A percentile compares a stretch with the other conserved stretches of the same genome.
Evolutionary conservation across 2,797 vertebrate species (phyloP).

Genomic region (Tinamus major): DNA sequence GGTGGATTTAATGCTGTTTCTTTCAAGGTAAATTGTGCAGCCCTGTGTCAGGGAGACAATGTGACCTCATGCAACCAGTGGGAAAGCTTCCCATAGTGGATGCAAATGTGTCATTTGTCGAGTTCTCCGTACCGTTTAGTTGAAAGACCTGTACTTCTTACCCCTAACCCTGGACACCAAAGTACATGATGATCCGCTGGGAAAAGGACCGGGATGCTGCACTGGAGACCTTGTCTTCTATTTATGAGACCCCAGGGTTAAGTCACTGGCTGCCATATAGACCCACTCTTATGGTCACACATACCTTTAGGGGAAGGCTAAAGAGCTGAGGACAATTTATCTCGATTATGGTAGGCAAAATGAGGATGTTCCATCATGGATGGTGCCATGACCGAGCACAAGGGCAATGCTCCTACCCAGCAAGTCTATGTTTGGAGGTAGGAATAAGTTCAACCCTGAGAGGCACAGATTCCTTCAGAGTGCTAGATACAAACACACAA

Average conservation of each 20-base stretch:
- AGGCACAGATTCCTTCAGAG: background rate
- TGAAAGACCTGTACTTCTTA: background rate
- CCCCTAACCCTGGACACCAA: background rate
- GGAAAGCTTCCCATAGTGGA: fast-evolving
- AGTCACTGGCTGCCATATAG: fast-evolving
- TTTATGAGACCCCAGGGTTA: background rate
- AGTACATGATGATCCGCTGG: too few relatives aligned
- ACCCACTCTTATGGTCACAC: fast-evolving
- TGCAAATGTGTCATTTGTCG: fast-evolving
- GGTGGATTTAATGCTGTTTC: background rate
- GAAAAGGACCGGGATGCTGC: background rate
- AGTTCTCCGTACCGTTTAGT: background rate
- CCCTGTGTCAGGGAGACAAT: fast-evolving
- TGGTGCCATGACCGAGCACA: background rate
- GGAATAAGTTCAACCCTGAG: background rate
- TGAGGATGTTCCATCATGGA: background rate
- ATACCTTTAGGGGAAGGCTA: background rate
- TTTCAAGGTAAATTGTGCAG: background rate
- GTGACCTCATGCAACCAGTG: background rate
- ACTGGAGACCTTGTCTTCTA: background rate
- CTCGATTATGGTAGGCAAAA: background rate
- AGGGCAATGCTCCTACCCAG: background rate
- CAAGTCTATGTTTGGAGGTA: background rate
- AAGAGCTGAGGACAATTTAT: background rate
- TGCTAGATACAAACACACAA: background rate